Evolutionary conservation across 2,797 vertebrate genomes (phyloP).

Genomic region (Acrocephalus scirpaceus): DNA sequence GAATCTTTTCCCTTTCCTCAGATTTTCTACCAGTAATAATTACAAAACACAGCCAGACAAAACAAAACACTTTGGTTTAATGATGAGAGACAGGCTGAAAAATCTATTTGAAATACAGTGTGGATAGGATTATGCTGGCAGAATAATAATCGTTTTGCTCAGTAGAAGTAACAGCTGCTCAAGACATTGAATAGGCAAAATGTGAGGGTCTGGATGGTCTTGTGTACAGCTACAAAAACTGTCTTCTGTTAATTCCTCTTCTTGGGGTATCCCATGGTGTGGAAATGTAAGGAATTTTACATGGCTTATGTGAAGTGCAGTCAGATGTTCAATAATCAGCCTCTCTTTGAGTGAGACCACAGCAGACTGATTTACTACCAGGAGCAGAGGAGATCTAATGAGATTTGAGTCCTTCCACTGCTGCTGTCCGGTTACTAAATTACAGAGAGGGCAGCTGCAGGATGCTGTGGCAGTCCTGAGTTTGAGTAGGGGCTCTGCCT

Average conservation of each 20-base stretch:
- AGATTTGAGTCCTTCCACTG: not conserved
- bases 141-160: not conserved
- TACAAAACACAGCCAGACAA: not conserved
- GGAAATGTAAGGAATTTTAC: not conserved
- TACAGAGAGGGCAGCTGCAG: not conserved
- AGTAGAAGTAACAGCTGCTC: not conserved
- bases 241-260: not conserved
- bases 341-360: not conserved
- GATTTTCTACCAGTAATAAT: not conserved
- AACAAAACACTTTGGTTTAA: not conserved
- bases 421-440: not conserved
- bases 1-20: not conserved
- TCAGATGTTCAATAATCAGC: not conserved
- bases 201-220: not conserved
- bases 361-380: not conserved
- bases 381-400: not conserved
- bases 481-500: not conserved
- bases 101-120: not conserved
- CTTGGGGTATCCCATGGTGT: not conserved
- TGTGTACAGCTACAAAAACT: not conserved
- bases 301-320: not conserved
- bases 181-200: not conserved
- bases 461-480: not conserved
- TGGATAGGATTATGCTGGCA: not conserved
- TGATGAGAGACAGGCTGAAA: constrained; percentile 26